Base-by-base conservation (phyloP, 92 coral and sea anemone species). In the Palythoa grandis region DNA sequence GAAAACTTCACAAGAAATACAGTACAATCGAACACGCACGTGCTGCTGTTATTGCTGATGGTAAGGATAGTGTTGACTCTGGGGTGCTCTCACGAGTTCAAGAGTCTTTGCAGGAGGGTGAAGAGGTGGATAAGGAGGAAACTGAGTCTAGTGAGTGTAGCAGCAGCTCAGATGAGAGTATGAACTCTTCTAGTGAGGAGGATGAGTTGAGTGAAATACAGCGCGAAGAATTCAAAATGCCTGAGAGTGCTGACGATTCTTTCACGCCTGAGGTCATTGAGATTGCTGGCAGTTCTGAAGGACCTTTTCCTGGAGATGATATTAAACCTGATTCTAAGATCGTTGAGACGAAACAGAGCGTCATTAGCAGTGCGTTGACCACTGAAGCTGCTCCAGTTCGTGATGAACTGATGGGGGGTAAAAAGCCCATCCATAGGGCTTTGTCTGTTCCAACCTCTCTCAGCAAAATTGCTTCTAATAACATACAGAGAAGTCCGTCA, bases 11-110 rank as follows among this genome's bases (percentile, higher is more conserved):
- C 52, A 65, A 82, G 37, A 89, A 92, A 84, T 75, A 58, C 37
- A 88, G 85, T 80, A 88, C 92, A 5, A 38, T 91, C 3, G 84
- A 80, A 53, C 85, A 70, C 15, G 85, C 85, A 13, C 85, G 85
- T 65, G 85, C 85, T 2, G 85, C 85, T 66, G 75, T 80, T 58
- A 80, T 80, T 19, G 85, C 85, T 12, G 85, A 80, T 11, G 85
- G 85, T 0, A 80, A 40, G n/a, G 74, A 80, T 40, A 9, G 2
- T 29, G 60, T 66, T 47, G 85, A 80, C 19, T 66, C 73, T 11
- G 74, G 47, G 43, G 39, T 43, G 11, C 40, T 80, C 2, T 52
- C 74, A 43, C 40, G 43, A 40, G 60, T 80, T 3, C 56, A 24
- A 43, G 85, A 80, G 58, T 66, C 85, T n/a, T 57, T 47, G 35